A percentile compares a stretch with the other conserved stretches of the same genome.
Evolutionary conservation across 2,888 invertebrate species (phyloP).

Genomic region (Busseola fusca): DNA sequence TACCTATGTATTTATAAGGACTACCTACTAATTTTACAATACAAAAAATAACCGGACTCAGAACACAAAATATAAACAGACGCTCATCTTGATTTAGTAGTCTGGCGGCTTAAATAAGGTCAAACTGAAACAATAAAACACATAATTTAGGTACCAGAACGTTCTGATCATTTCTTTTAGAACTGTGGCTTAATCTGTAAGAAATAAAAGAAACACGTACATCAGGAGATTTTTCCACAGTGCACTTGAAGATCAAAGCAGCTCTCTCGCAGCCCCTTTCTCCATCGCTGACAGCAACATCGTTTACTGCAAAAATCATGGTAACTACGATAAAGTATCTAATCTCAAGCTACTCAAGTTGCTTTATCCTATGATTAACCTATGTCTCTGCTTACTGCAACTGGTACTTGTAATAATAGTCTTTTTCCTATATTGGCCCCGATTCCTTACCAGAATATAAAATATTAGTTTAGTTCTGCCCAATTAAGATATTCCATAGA

Average conservation of each 20-base stretch:
- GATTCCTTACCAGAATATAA: no score
- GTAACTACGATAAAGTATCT: neutral
- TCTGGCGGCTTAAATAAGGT: slow-evolving; percentile 39
- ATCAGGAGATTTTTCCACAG: slow-evolving; percentile 68
- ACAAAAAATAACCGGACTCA: neutral
- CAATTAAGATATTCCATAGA: no score
- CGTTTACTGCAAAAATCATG: slow-evolving; percentile 70
- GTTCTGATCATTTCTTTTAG: neutral
- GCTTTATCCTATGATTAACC: neutral
- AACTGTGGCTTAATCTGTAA: neutral
- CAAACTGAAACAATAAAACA: slow-evolving; percentile 61
- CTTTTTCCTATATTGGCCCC: neutral
- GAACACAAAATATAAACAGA: slow-evolving; percentile 3
- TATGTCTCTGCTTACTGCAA: no score
- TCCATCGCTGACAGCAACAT: slow-evolving; percentile 70
- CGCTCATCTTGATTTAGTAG: neutral
- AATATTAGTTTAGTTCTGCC: no score
- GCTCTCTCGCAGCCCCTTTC: slow-evolving; percentile 77
- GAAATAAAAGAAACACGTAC: slow-evolving; percentile 58
- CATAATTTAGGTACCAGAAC: neutral
- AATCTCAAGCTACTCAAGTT: no score
- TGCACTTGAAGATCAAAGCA: slow-evolving; percentile 74
- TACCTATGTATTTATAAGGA: slow-evolving; percentile 5
- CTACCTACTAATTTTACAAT: neutral
- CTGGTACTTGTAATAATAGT: neutral